phyloP scores from a whole-genome alignment of 2,888 invertebrate species.

The Oxystoma pomonae region DNA sequence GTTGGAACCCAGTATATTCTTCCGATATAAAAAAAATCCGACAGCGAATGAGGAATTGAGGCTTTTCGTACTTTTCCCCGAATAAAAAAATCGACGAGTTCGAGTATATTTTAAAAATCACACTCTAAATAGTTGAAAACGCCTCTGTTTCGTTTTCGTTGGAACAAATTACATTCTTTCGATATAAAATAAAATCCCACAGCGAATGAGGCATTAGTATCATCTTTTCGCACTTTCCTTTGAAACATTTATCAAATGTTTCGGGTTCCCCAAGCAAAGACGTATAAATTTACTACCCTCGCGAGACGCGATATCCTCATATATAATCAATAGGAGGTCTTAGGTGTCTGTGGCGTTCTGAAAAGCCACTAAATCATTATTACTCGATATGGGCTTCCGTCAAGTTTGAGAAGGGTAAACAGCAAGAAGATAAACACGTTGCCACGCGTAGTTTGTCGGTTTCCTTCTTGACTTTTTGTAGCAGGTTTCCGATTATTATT shows the following conservation, averaged over 20 bases:
- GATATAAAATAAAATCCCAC: slow-evolving; percentile 30
- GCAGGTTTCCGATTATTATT: no score
- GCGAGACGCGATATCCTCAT: slow-evolving; percentile 36
- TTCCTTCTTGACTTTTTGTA: neutral
- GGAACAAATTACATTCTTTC: neutral
- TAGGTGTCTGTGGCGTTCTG: slow-evolving; percentile 29
- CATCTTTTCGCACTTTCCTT: slow-evolving; percentile 38
- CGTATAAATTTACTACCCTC: slow-evolving; percentile 40
- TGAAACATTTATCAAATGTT: slow-evolving; percentile 30
- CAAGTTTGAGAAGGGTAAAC: slow-evolving; percentile 19
- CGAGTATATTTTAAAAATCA: no score
- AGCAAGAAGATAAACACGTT: slow-evolving; percentile 18
- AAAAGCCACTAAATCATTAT: slow-evolving; percentile 26
- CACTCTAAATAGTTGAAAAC: no score
- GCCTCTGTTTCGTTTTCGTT: no score
- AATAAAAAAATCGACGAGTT: no score
- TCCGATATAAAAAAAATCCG: no score
- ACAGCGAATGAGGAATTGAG: no score
- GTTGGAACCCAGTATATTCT: no score
- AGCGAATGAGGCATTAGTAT: slow-evolving; percentile 37
- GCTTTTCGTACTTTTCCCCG: no score
- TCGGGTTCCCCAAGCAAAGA: slow-evolving; percentile 30
- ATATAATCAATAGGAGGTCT: slow-evolving; percentile 40
- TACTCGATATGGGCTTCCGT: slow-evolving; percentile 7
- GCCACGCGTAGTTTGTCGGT: neutral